phyloP scores from a whole-genome alignment of 2,888 invertebrate species.

The Epicampocera succincta region DNA sequence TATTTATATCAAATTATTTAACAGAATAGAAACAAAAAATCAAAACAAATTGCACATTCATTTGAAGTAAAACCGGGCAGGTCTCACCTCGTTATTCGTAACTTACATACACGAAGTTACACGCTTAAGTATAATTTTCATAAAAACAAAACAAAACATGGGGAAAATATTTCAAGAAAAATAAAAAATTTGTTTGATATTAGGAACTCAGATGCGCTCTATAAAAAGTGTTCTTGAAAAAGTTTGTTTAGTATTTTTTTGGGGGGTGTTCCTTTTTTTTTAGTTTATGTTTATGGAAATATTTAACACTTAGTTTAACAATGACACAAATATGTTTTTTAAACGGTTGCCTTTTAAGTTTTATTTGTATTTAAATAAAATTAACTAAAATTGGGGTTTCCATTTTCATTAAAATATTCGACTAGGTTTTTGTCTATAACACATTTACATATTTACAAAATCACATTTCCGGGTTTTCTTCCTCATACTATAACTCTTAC shows the following conservation, averaged over 20 bases:
- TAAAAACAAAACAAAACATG: background rate
- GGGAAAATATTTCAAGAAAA: slow-evolving; percentile 24
- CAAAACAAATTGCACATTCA: slow-evolving; percentile 69
- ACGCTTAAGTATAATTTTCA: slow-evolving; percentile 5
- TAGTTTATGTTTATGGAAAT: background rate
- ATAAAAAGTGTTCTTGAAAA: slow-evolving; percentile 62
- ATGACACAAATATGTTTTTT: slow-evolving; percentile 26
- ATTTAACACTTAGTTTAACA: slow-evolving; percentile 63
- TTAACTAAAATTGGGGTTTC: slow-evolving; percentile 56
- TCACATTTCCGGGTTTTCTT: slow-evolving; percentile 18
- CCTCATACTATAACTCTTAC: slow-evolving; percentile 40
- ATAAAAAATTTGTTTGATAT: slow-evolving; percentile 40
- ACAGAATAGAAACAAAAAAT: slow-evolving; percentile 58
- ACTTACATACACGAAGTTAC: slow-evolving; percentile 53
- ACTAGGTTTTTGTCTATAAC: slow-evolving; percentile 45
- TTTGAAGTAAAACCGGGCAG: slow-evolving; percentile 54
- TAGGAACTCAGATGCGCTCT: slow-evolving; percentile 74
- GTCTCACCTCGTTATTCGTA: background rate
- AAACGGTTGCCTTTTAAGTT: slow-evolving; percentile 18
- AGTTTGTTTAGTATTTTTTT: background rate
- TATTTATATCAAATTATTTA: slow-evolving; percentile 52
- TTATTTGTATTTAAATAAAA: slow-evolving; percentile 42
- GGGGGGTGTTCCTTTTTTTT: slow-evolving; percentile 5
- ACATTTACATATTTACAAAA: slow-evolving; percentile 53
- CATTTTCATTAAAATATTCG: slow-evolving; percentile 28